Evolutionary conservation across 2,797 vertebrate genomes (phyloP).

Genomic region (Melanitta fusca): DNA sequence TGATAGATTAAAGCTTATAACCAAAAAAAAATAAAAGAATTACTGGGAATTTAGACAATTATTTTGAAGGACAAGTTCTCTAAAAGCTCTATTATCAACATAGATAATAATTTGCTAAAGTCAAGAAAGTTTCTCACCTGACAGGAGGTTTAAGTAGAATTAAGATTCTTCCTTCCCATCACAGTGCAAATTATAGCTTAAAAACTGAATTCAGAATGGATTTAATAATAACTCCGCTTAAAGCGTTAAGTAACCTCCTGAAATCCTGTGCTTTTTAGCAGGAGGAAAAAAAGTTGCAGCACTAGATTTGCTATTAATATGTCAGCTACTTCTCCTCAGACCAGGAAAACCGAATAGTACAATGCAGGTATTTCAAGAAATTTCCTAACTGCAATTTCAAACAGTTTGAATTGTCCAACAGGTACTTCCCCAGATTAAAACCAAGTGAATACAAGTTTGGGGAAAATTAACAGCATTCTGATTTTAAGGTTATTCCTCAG

Average conservation of each 20-base stretch:
- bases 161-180: not conserved
- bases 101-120: not conserved
- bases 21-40: not conserved
- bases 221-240: not conserved
- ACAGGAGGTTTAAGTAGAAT: not conserved
- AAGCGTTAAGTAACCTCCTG: not conserved
- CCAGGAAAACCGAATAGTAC: not conserved
- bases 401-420: not conserved
- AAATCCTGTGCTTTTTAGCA: not conserved
- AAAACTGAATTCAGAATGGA: slow-evolving; percentile 4
- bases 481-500: not conserved
- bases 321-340: not conserved
- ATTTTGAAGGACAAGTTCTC: not conserved
- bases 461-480: not conserved
- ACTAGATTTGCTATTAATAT: not conserved
- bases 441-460: not conserved
- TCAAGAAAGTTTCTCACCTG: not conserved
- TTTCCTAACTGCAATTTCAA: not conserved
- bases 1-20: not conserved
- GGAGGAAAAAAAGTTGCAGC: not conserved
- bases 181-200: not conserved
- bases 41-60: not conserved
- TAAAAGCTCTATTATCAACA: not conserved
- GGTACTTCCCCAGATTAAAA: not conserved
- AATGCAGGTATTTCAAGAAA: not conserved